These are phyloP conservation scores for Nothobranchius kuhntae DNA, from an alignment of 2,113 vertebrate species.

Conservation along the genomic window DNA sequence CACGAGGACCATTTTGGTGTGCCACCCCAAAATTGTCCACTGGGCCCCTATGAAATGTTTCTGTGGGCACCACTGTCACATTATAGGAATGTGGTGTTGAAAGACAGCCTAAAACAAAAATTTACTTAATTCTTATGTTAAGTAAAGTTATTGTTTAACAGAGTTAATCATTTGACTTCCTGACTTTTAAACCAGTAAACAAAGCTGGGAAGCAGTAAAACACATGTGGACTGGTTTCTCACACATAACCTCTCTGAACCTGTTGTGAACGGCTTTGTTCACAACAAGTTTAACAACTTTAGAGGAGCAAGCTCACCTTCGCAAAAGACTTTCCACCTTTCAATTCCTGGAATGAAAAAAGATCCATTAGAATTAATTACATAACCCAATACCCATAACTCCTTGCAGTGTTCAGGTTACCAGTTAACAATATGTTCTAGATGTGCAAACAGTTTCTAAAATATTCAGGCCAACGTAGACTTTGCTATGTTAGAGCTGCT, in stretches of 20 bases:
- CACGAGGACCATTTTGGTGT: too few species aligned
- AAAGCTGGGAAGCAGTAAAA: conserved; percentile 19
- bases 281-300: conserved; percentile 46
- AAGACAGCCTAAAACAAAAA: background rate
- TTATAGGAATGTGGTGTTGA: background rate
- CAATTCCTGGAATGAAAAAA: conserved; percentile 83
- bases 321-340: conserved; percentile 95
- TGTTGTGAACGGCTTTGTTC: too few species aligned
- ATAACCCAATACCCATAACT: background rate
- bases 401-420: background rate
- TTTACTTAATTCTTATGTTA: conserved; percentile 12
- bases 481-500: too few species aligned
- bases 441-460: conserved; percentile 1
- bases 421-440: background rate
- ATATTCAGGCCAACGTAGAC: too few species aligned
- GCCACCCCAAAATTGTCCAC: too few species aligned
- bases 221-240: background rate
- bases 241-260: too few species aligned
- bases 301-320: conserved; percentile 84
- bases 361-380: background rate
- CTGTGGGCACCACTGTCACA: too few species aligned
- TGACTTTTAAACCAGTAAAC: conserved; percentile 54
- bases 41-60: too few species aligned
- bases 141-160: conserved; percentile 55
- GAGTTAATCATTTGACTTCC: conserved; percentile 9